phyloP scores from a whole-genome alignment of 2,888 invertebrate species.

The Tipula vernalis region DNA sequence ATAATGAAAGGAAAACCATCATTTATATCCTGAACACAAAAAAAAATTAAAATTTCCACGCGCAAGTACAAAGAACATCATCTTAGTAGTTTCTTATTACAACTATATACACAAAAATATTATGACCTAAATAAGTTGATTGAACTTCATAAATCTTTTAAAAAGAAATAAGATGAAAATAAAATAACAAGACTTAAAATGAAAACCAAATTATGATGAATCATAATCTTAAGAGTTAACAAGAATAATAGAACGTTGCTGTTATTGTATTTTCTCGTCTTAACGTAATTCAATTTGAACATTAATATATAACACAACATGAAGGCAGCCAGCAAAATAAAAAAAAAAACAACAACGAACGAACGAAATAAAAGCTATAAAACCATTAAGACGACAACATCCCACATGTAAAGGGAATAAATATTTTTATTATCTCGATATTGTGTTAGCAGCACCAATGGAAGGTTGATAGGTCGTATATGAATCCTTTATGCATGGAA shows the following conservation, averaged over 20 bases:
- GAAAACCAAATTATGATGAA: slow-evolving; percentile 4
- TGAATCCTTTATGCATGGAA: background rate
- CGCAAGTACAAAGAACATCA: background rate
- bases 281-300: background rate
- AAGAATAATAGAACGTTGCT: background rate
- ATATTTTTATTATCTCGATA: background rate
- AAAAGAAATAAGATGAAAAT: background rate
- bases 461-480: background rate
- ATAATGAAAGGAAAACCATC: background rate
- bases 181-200: background rate
- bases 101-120: background rate
- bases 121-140: slow-evolving; percentile 4
- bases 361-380: background rate
- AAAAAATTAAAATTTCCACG: background rate
- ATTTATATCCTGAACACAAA: background rate
- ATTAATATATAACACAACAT: background rate
- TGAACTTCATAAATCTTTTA: slow-evolving; percentile 4
- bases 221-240: slow-evolving; percentile 4
- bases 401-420: background rate
- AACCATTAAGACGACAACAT: background rate
- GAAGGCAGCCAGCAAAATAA: background rate
- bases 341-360: background rate
- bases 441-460: background rate
- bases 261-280: background rate
- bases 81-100: background rate